Evolutionary conservation across 2,888 invertebrate genomes (phyloP), one percentile per base, ranked within the genome.

Genomic region (Hydrotaea diabolus): DNA sequence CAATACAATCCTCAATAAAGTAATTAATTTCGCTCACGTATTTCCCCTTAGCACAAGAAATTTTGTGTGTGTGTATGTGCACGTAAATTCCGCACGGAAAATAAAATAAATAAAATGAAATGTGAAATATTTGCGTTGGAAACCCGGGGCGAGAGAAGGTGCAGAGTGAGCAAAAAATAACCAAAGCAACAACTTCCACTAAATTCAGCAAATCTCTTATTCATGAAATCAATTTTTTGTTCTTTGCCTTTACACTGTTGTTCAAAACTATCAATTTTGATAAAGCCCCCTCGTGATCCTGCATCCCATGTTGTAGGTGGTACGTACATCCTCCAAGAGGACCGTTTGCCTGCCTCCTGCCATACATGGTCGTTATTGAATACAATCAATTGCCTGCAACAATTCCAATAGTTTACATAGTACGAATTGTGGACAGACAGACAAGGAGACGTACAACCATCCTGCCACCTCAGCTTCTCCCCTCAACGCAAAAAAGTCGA

Each of bases 181-280:
- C 7, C 31, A 31, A 31, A 2, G 31, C 31, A 31, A 49, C 15
- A 49, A 26, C 15, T 64, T 69, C 43, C 17, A 64, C 77, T 64
- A 46, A 80, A 69, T 77, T 80, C 83, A 59, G 55, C 53, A 79
- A 77, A 85, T 81, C 76, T 76, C 59, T 81, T 85, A 79, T 85
- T 81, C 76, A 81, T 79, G 76, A 78, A 81, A 77, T 80, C 80
- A 80, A 74, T 74, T 46, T 23, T 46, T 1, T 69, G 0, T 31
- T n/a, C n/a, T n/a, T n/a, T n/a, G n/a, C n/a, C n/a, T n/a, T n/a
- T n/a, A n/a, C n/a, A 0, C 31, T 31, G 17, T 39, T 15, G 36
- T 39, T 15, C 17, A 66, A 71, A 66, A 79, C 79, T 71, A 83
- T 53, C 66, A 83, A 73, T 77, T 77, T 83, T 72, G 49, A 80